Base-by-base conservation (phyloP, 2,797 vertebrate species). In the Babyrousa celebensis region DNA sequence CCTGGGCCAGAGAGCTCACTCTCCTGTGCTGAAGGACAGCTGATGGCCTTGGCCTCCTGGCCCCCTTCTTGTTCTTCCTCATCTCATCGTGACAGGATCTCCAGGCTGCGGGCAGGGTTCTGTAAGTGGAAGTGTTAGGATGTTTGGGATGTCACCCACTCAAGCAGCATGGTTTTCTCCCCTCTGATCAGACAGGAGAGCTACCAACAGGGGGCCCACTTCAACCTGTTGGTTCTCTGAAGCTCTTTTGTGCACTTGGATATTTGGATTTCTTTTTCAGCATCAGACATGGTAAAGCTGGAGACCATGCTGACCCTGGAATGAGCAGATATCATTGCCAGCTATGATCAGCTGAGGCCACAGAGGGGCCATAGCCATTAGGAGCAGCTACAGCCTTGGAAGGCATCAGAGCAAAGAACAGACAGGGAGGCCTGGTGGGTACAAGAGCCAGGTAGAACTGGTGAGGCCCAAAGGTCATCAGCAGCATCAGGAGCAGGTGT, bases 301-400 rank as follows among this genome's bases (percentile, higher is more conserved):
- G 99, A 99, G 71, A 98, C 98, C 56, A 92, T 99, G 98, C 99
- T 99, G 99, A 99, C 99, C 98, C 99, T 99, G 98, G 99, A 99
- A 98, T 98, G 99, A 77, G 98, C 99, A 63, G 99, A 99, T 91
- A 99, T 99, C 91, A 98, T 99, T 97, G 98, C 98, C 92, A 99
- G 99, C 97, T 99, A 99, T 99, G 99, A 99, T 27, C 27, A n/a
- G 74, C 27, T 56, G 20, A 54, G 52, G 54, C 29, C 5, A 10
- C 11, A n/a, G 29, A 56, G 18, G 23, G 9, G n/a, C 7, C 5
- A 29, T 20, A 56, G 27, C n/a, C 48, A 62, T 21, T 62, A 77
- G 54, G 48, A 56, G 48, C 17, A 77, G 29, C 17, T 56, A 17
- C 29, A 21, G 60, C 74, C 29, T 17, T 54, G 52, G 74, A 27